phyloP scores from a whole-genome alignment of 2,113 vertebrate species.

The Datnioides undecimradiatus region DNA sequence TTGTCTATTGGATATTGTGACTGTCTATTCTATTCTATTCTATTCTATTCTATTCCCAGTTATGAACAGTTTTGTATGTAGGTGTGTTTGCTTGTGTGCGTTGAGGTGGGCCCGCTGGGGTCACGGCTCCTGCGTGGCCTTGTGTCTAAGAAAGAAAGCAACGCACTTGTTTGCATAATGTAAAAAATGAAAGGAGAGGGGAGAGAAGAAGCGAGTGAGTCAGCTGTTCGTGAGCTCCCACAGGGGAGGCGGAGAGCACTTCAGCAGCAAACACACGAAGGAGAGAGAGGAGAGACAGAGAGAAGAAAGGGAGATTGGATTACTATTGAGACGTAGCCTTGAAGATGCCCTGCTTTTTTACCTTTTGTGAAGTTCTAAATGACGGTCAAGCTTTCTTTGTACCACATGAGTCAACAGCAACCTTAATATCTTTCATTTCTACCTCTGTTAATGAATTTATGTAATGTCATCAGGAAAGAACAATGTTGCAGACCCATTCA shows the following conservation, averaged over 20 bases:
- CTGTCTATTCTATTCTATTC: not conserved
- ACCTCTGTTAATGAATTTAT: not conserved
- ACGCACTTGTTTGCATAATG: slow-evolving; percentile 64
- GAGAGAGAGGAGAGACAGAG: not conserved
- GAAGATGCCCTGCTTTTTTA: slow-evolving; percentile 23
- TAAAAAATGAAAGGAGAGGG: slow-evolving; percentile 55
- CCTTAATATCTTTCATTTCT: not conserved
- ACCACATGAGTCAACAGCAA: not conserved
- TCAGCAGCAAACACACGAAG: slow-evolving; percentile 40
- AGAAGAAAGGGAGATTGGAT: slow-evolving; percentile 16
- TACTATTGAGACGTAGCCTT: slow-evolving; percentile 8
- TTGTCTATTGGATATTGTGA: not conserved
- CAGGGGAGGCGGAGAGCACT: slow-evolving; percentile 57
- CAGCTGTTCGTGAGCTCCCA: slow-evolving; percentile 70
- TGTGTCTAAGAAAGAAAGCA: slow-evolving; percentile 58
- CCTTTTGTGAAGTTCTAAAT: not conserved
- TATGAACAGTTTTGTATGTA: slow-evolving; percentile 16
- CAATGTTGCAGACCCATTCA: not conserved
- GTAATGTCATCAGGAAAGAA: not conserved
- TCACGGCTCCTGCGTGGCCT: slow-evolving; percentile 43
- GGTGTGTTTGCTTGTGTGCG: slow-evolving; percentile 44
- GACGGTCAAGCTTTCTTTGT: not conserved
- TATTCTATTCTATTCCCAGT: not conserved
- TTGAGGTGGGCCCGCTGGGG: slow-evolving; percentile 42
- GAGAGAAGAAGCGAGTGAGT: slow-evolving; percentile 58